A percentile compares a stretch with the other conserved stretches of the same genome.
phyloP scores from a whole-genome alignment of 2,797 vertebrate genomes.

The Pitangus sulphuratus region DNA sequence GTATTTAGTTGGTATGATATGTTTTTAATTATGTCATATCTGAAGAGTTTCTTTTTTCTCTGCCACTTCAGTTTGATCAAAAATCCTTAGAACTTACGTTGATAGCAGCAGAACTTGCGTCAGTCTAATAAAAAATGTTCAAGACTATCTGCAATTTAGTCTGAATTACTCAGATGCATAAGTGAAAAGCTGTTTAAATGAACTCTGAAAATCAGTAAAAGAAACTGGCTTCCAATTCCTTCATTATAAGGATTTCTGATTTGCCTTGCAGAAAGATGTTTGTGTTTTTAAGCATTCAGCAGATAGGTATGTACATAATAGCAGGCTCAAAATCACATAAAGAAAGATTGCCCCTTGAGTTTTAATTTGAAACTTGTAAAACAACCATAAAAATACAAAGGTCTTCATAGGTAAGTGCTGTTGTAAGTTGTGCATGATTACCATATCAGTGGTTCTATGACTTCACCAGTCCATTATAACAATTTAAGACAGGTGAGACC shows the following conservation, averaged over 20 bases:
- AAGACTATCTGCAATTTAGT: background rate
- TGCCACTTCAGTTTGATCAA: background rate
- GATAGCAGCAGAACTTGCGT: background rate
- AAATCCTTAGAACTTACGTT: background rate
- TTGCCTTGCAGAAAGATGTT: background rate
- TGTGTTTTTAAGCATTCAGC: background rate
- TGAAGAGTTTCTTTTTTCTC: background rate
- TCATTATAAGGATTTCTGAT: background rate
- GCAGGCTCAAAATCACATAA: background rate
- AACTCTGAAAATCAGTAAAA: background rate
- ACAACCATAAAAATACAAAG: background rate
- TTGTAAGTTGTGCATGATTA: background rate
- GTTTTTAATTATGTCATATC: background rate
- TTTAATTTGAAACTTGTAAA: background rate
- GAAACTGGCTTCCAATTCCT: background rate
- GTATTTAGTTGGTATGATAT: background rate
- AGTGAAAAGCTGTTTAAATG: background rate
- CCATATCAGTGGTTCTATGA: background rate
- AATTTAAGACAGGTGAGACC: background rate
- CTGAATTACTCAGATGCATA: background rate
- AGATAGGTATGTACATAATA: background rate
- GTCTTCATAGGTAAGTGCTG: background rate
- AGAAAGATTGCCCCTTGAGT: background rate
- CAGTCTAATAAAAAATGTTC: background rate
- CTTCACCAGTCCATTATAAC: background rate